Base-by-base conservation (phyloP, 2,888 invertebrate genomes). In the Brachyptera risi region DNA sequence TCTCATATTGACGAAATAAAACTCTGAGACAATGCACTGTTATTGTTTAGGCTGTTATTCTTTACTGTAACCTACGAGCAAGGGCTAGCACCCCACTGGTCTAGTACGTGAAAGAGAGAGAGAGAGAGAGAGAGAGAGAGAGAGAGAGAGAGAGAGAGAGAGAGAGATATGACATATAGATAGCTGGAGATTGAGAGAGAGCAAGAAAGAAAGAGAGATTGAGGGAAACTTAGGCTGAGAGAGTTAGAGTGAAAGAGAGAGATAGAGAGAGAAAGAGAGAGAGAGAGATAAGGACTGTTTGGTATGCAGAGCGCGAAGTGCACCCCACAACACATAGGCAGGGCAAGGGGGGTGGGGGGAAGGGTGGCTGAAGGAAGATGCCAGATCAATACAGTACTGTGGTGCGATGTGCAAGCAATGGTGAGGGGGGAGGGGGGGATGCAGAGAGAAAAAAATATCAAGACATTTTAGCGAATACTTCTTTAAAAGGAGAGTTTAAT, bases 201-300 rank as follows among this genome's bases (percentile, higher is more conserved):
- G 11, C 7, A n/a, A 40, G 40, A 40, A 4, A 40, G 40, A 40
- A 15, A 40, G 40, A 40, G 40, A 40, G 40, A 40, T 5, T 5
- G 19, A 21, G 47, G 21, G 47, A n/a, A n/a, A n/a, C n/a, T n/a
- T n/a, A n/a, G n/a, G n/a, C n/a, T n/a, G n/a, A n/a, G n/a, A n/a
- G n/a, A n/a, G n/a, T n/a, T n/a, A 47, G 47, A 21, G 47, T 19
- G 47, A 47, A n/a, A 47, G 47, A 47, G 47, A 21, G 23, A 47
- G 19, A 47, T 5, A 47, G 23, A 47, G 47, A 47, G 47, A 47
- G 47, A 47, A 23, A 50, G 27, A 26, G 50, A 50, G 24, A 24
- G 24, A 24, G 50, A 31, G 31, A 31, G 31, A 31, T 5, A 11
- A 31, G 23, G 24, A 47, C 47, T 47, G 47, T 47, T 47, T 47